These are phyloP conservation scores for Chamaea fasciata DNA, from an alignment of 2,113 vertebrate genomes.

Conservation along the genomic window DNA sequence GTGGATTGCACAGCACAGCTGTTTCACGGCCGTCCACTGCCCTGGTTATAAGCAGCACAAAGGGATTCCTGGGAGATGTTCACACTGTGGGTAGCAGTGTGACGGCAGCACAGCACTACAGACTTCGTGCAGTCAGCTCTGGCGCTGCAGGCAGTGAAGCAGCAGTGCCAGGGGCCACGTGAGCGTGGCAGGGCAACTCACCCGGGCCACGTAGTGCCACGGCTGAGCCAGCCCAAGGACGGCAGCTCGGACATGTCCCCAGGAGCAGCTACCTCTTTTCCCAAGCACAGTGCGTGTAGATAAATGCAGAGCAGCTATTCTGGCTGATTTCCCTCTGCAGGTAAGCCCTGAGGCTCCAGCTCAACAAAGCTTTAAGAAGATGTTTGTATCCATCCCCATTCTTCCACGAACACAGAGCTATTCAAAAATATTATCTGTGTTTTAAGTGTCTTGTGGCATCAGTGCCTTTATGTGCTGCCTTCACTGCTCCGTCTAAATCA, in stretches of 20 bases:
- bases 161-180: rapidly evolving
- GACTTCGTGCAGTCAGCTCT: neutral
- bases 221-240: neutral
- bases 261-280: neutral
- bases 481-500: neutral
- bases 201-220: rapidly evolving
- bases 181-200: rapidly evolving
- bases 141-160: neutral
- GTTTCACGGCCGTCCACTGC: neutral
- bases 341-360: neutral
- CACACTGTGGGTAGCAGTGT: neutral
- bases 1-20: neutral
- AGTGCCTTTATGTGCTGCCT: neutral
- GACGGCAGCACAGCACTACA: rapidly evolving
- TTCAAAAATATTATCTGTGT: neutral
- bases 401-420: rapidly evolving
- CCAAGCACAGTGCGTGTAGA: rapidly evolving
- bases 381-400: neutral
- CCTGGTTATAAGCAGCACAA: neutral
- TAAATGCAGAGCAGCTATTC: neutral
- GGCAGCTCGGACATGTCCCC: neutral
- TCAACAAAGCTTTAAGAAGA: neutral
- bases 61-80: neutral
- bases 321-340: neutral
- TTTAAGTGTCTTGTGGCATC: neutral